These are phyloP conservation scores for Lasioglossum baleicum DNA, from an alignment of 1,140 invertebrate species.

Conservation along the genomic window DNA sequence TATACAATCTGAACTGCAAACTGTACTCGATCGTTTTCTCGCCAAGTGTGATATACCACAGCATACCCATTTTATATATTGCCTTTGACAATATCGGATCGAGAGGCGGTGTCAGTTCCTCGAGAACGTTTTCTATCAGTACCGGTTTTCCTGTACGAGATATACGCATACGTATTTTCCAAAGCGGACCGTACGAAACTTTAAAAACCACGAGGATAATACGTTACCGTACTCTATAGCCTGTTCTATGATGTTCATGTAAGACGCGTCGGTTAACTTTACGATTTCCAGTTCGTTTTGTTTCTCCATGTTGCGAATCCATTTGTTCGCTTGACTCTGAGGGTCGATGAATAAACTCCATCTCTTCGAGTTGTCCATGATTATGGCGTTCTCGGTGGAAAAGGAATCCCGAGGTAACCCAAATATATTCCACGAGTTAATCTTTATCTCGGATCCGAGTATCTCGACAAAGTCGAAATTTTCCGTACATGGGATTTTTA, in stretches of 20 bases:
- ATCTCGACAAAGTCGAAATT: conserved; percentile 82
- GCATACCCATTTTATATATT: conserved; percentile 89
- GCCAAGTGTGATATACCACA: conserved; percentile 90
- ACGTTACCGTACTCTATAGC: conserved; percentile 82
- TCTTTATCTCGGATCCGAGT: conserved; percentile 82
- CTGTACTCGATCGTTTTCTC: conserved; percentile 90
- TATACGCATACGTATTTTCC: too few relatives aligned
- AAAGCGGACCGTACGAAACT: too few relatives aligned
- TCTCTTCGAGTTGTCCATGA: conserved; percentile 79
- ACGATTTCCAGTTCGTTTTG: conserved; percentile 82
- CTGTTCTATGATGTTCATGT: conserved; percentile 82
- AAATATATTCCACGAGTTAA: conserved; percentile 83
- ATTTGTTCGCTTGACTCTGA: conserved; percentile 85
- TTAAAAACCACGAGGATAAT: too few relatives aligned
- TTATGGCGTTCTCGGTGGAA: conserved; percentile 86
- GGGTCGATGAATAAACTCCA: conserved; percentile 88
- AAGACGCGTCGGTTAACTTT: conserved; percentile 81
- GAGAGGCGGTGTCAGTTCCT: conserved; percentile 91
- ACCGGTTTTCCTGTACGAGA: conserved; percentile 83
- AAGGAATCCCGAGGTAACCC: conserved; percentile 85
- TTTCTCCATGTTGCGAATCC: conserved; percentile 86
- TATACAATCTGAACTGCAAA: conserved; percentile 85
- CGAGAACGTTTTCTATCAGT: conserved; percentile 91
- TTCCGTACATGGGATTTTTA: conserved; percentile 82
- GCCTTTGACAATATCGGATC: conserved; percentile 92